Evolutionary conservation across 1,140 invertebrate genomes (phyloP), one percentile per base, ranked within the genome.

Genomic region (Condylostylus longicornis): DNA sequence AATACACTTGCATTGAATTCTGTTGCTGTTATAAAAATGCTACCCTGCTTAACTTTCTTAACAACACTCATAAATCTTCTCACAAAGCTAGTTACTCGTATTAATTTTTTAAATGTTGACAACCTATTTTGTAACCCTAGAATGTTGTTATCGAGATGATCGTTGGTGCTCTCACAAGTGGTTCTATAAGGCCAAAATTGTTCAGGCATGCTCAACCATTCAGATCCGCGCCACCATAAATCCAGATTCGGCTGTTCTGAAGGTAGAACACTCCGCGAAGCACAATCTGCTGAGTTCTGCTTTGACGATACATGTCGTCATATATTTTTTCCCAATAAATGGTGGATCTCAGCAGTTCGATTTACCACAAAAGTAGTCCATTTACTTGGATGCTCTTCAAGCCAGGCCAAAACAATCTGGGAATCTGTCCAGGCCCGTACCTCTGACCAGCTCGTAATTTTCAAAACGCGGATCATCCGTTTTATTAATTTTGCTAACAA

Each of bases 341-440:
- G 19, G n/a, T 53, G 49, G 8, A 62, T 57, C 38, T 54, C 48
- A 2, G 40, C 30, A 0, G 59, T 49, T 15, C 61, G 40, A 32
- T 61, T 55, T 8, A 49, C 48, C 0, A 64, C 50, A 37, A 60
- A 64, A 10, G 35, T 46, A 28, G 54, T 50, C 50, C 51, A 57
- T 23, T 31, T 39, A 18, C 21, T 42, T 14, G 44, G 33, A 1
- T 42, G 39, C 12, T 35, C 49, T 27, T 49, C 40, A 7, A 62
- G 29, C 57, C 57, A 61, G 3, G 47, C 46, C 5, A 61, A 38
- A 0, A 46, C 44, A 1, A 55, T 46, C 20, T 48, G 44, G 2
- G 53, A 56, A 40, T 61, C 53, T 2, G 46, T 42, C 51, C 51
- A 55, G 8, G 43, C 40, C n/a, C n/a, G n/a, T n/a, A n/a, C n/a